Percentiles rank a stretch among this genome's conserved stretches.
Evolutionary conservation across 1,140 invertebrate genomes (phyloP).

Genomic region (Hyphantria cunea): DNA sequence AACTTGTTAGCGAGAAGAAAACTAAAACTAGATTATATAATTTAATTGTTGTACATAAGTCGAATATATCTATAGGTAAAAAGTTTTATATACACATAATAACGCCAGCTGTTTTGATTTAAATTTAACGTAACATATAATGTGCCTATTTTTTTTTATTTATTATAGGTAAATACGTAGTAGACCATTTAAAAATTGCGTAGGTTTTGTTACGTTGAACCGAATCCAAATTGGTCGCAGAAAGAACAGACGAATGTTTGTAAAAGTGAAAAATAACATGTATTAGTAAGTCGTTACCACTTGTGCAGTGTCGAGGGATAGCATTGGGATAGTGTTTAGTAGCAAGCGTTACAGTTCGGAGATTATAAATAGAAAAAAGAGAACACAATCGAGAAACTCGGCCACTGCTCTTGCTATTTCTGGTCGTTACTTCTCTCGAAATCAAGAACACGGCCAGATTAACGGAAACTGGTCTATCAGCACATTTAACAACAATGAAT

Average conservation of each 20-base stretch:
- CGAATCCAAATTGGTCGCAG: constrained; percentile 37
- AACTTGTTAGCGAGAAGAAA: too few relatives aligned
- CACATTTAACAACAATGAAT: constrained; percentile 35
- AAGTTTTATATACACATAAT: too few relatives aligned
- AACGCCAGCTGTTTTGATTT: constrained; percentile 7
- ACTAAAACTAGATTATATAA: too few relatives aligned
- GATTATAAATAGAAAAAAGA: constrained; percentile 69
- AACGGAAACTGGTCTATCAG: constrained; percentile 36
- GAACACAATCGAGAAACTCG: constrained; percentile 54
- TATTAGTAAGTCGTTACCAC: constrained; percentile 38
- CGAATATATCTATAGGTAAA: too few relatives aligned
- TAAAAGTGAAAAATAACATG: constrained; percentile 48
- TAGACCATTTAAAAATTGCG: constrained; percentile 31
- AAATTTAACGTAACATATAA: too few relatives aligned
- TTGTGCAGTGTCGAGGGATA: constrained; percentile 51
- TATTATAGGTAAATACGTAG: constrained; percentile 6
- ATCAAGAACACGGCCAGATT: constrained; percentile 65
- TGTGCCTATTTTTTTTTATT: constrained; percentile 18
- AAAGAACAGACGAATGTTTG: constrained; percentile 38
- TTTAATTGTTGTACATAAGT: too few relatives aligned
- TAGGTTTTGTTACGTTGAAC: constrained; percentile 41
- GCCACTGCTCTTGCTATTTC: constrained; percentile 70
- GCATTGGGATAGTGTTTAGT: constrained; percentile 54
- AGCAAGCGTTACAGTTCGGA: constrained; percentile 50
- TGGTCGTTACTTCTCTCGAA: constrained; percentile 54